Percentiles rank a stretch among this genome's conserved stretches.
Evolutionary conservation across 2,888 invertebrate genomes (phyloP).

Genomic region (Orthosia gracilis): DNA sequence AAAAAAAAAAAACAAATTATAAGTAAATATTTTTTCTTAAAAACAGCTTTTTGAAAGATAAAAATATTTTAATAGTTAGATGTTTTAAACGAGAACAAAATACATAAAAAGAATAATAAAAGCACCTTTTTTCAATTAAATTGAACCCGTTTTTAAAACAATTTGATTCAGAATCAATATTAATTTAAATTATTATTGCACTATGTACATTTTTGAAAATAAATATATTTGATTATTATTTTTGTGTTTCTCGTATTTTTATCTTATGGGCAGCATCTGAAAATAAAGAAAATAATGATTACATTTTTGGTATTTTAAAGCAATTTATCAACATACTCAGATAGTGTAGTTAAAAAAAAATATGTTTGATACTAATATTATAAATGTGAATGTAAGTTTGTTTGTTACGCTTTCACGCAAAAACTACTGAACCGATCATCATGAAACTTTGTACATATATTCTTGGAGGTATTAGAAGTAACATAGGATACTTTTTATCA

Average conservation of each 20-base stretch:
- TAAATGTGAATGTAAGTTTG: no score
- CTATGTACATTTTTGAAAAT: slow-evolving; percentile 75
- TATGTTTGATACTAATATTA: no score
- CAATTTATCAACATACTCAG: not conserved
- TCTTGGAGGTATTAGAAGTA: no score
- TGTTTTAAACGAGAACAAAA: slow-evolving; percentile 14
- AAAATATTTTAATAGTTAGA: not conserved
- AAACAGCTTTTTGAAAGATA: slow-evolving; percentile 7
- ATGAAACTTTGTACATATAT: no score
- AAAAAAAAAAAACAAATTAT: slow-evolving; percentile 8
- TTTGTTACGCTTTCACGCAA: no score
- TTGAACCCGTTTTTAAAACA: slow-evolving; percentile 72
- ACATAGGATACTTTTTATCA: no score
- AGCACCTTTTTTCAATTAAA: slow-evolving; percentile 68
- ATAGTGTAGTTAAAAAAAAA: no score
- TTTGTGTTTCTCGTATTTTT: slow-evolving; percentile 57
- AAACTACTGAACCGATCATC: no score
- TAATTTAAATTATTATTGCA: slow-evolving; percentile 78
- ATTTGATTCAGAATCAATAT: slow-evolving; percentile 70
- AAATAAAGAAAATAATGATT: slow-evolving; percentile 57
- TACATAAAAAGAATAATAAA: slow-evolving; percentile 46
- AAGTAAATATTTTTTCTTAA: not conserved
- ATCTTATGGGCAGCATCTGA: slow-evolving; percentile 77
- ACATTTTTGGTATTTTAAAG: not conserved
- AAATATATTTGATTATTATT: slow-evolving; percentile 70